Evolutionary conservation across 2,797 vertebrate species (phyloP), one percentile per base, ranked within the genome.

Genomic region (Mycteria americana): DNA sequence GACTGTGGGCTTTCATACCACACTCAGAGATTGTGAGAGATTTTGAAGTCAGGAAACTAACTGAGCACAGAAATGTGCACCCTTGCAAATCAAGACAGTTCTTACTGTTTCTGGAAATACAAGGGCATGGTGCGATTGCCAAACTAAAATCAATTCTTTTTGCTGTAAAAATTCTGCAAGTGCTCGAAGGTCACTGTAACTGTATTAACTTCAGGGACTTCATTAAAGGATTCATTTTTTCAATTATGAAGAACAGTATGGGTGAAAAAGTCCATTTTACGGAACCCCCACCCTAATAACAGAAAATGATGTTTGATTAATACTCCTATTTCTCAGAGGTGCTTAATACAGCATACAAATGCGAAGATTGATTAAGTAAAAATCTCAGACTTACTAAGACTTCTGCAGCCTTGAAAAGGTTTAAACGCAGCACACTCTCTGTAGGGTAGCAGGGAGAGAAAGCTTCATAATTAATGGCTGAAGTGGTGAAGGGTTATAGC

Each of bases 151-250:
- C 18, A 72, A 25, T 82, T n/a, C 25, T n/a, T 87, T 78, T 62
- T 56, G 59, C 84, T 63, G 31, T 65, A 64, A 73, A 91, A 85
- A 88, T 82, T 41, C 57, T 83, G 31, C 31, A 69, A 72, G 75
- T 84, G 81, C 60, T 86, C 7, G 0, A 56, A 93, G 90, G 82
- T 91, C 92, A 75, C 67, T 77, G 6, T 53, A 83, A 73, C 59
- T 59, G 53, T 57, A 76, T 93, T 88, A 89, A 81, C 87, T 94
- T 85, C 45, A 46, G 60, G 54, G 60, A 80, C 65, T 95, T 86
- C 82, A 89, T 88, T 94, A 94, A 84, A 51, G 19, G 68, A 78
- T 76, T 93, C n/a, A 50, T 89, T 96, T 91, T 85, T 83, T 96
- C 85, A 80, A 93, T 94, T 91, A 87, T 5, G 51, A 81, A 89